phyloP scores from a whole-genome alignment of 2,113 vertebrate species.

The Eretmochelys imbricata region DNA sequence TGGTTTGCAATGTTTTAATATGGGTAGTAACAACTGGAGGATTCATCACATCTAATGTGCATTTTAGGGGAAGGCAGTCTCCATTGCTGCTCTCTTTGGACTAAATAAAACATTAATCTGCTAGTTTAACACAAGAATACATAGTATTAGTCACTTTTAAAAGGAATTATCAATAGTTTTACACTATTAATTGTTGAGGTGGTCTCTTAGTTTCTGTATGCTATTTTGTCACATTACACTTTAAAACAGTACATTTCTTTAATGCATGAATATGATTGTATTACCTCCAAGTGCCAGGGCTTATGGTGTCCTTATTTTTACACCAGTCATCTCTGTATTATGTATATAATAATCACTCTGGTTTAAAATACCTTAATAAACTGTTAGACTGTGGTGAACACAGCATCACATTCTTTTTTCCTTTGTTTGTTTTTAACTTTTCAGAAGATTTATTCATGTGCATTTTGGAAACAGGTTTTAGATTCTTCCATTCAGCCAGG shows the following conservation, averaged over 20 bases:
- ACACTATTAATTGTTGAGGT: background rate
- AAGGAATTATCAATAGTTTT: background rate
- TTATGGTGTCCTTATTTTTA: background rate
- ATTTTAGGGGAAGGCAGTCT: background rate
- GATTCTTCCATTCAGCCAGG: slow-evolving; percentile 84
- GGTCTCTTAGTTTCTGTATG: background rate
- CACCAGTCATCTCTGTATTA: background rate
- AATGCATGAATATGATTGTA: background rate
- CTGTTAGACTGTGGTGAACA: slow-evolving; percentile 71
- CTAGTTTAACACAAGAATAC: background rate
- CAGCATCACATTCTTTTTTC: slow-evolving; percentile 45
- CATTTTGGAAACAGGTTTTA: slow-evolving; percentile 62
- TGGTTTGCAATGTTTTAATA: background rate
- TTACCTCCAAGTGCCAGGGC: background rate
- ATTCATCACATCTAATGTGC: background rate
- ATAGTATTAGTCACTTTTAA: background rate
- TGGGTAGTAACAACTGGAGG: background rate
- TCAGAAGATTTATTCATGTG: slow-evolving; percentile 40
- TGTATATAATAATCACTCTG: slow-evolving; percentile 40
- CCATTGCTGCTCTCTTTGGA: background rate
- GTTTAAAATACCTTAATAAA: slow-evolving; percentile 86
- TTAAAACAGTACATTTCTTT: background rate
- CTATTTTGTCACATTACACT: background rate
- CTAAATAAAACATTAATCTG: background rate
- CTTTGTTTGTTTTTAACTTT: slow-evolving; percentile 53